A percentile compares a stretch with the other conserved stretches of the same genome.
Conservation (phyloP, 1,140 invertebrate species). For the Drosophila orosa region DNA sequence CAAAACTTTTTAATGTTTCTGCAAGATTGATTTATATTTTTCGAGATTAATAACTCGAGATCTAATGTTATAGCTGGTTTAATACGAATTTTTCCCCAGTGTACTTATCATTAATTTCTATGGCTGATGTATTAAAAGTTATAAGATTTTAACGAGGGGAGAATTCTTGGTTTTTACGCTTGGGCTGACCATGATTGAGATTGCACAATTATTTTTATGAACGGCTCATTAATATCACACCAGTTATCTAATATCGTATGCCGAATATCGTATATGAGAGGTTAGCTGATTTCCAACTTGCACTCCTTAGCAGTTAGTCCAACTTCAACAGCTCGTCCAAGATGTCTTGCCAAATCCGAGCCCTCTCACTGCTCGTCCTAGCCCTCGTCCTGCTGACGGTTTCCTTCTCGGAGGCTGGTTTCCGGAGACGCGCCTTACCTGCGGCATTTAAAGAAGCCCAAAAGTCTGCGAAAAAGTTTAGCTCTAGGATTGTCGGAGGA, state of each 20-base stretch:
- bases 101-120: slow-evolving; percentile 20
- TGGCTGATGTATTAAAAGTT: slow-evolving; percentile 50
- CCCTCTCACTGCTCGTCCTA: slow-evolving; percentile 16
- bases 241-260: slow-evolving; percentile 38
- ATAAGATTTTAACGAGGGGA: slow-evolving; percentile 55
- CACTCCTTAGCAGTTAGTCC: slow-evolving; percentile 46
- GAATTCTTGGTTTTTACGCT: slow-evolving; percentile 35
- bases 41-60: neutral
- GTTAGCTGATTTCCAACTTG: slow-evolving; percentile 32
- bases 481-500: slow-evolving; percentile 83
- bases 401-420: slow-evolving; percentile 30
- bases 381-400: slow-evolving; percentile 23
- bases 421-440: slow-evolving; percentile 19
- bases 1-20: too few relatives aligned
- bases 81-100: neutral
- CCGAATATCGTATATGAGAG: slow-evolving; percentile 38
- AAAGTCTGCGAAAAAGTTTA: neutral
- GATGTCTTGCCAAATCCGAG: slow-evolving; percentile 56
- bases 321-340: slow-evolving; percentile 45
- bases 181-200: slow-evolving; percentile 47
- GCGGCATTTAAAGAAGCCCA: neutral
- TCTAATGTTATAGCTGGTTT: neutral
- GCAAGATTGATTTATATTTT: too few relatives aligned
- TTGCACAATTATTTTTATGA: slow-evolving; percentile 45
- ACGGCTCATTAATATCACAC: slow-evolving; percentile 63